These are phyloP conservation scores for Sinohyriopsis cumingii DNA, from an alignment of 2,888 invertebrate species.

Conservation along the genomic window DNA sequence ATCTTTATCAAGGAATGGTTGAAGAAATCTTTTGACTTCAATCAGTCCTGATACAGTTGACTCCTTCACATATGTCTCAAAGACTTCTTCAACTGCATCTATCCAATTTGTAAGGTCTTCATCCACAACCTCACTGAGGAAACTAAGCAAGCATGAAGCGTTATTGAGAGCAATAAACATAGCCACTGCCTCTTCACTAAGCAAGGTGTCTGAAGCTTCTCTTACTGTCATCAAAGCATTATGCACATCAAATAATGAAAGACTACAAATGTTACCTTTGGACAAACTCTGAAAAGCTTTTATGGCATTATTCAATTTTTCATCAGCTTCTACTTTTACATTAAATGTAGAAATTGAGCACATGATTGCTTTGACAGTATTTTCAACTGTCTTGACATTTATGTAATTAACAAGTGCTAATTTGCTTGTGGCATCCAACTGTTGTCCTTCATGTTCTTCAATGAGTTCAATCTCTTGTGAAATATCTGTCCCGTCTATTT, in stretches of 20 bases:
- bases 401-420: no score
- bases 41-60: slow-evolving; percentile 46
- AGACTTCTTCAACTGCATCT: slow-evolving; percentile 51
- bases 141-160: slow-evolving; percentile 26
- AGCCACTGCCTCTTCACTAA: slow-evolving; percentile 12
- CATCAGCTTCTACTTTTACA: not conserved
- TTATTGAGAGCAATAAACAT: slow-evolving; percentile 21
- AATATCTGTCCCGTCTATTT: slow-evolving; percentile 1
- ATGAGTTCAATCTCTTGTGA: no score
- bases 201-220: slow-evolving; percentile 13
- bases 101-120: slow-evolving; percentile 48
- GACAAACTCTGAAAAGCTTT: slow-evolving; percentile 19
- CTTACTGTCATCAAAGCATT: slow-evolving; percentile 16
- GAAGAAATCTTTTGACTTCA: slow-evolving; percentile 36
- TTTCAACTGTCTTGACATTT: no score
- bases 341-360: no score
- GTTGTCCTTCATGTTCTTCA: no score
- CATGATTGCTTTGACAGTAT: no score
- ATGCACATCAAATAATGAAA: slow-evolving; percentile 18
- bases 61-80: slow-evolving; percentile 43
- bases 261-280: not conserved
- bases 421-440: no score
- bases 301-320: slow-evolving; percentile 18
- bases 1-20: slow-evolving; percentile 18
- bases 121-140: slow-evolving; percentile 30